Evolutionary conservation across 1,140 invertebrate species (phyloP).

Genomic region (Drosophila guanche): DNA sequence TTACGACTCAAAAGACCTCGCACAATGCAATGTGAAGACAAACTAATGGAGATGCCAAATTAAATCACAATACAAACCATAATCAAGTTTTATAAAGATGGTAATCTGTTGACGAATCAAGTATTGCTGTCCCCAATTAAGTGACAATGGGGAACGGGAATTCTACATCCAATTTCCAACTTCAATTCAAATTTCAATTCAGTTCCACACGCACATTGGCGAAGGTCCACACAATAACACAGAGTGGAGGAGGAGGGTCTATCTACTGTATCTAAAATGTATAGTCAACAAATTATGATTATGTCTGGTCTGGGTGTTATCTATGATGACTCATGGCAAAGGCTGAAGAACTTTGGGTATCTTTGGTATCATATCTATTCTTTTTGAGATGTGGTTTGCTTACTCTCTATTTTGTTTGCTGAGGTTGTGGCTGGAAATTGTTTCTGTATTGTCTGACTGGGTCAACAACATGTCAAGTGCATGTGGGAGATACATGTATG

Average conservation of each 20-base stretch:
- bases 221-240: no score
- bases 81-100: slow-evolving; percentile 36
- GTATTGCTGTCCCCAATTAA: slow-evolving; percentile 62
- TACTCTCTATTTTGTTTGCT: slow-evolving; percentile 62
- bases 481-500: no score
- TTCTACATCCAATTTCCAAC: slow-evolving; percentile 27
- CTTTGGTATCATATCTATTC: slow-evolving; percentile 1
- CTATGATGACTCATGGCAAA: background rate
- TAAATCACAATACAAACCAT: slow-evolving; percentile 41
- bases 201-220: slow-evolving; percentile 30
- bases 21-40: background rate
- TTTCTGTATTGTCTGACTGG: slow-evolving; percentile 49
- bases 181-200: slow-evolving; percentile 24
- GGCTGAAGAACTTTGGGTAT: slow-evolving; percentile 14
- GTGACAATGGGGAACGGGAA: slow-evolving; percentile 53
- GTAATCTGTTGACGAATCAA: slow-evolving; percentile 43
- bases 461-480: slow-evolving; percentile 80
- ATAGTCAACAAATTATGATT: no score
- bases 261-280: no score
- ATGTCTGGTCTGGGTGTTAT: no score
- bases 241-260: no score
- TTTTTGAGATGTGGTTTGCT: slow-evolving; percentile 3
- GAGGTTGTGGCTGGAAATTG: slow-evolving; percentile 11
- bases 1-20: background rate
- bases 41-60: slow-evolving; percentile 5